These are phyloP conservation scores for Sinotaia quadrata DNA, from an alignment of 2,888 invertebrate genomes.

Conservation along the genomic window DNA sequence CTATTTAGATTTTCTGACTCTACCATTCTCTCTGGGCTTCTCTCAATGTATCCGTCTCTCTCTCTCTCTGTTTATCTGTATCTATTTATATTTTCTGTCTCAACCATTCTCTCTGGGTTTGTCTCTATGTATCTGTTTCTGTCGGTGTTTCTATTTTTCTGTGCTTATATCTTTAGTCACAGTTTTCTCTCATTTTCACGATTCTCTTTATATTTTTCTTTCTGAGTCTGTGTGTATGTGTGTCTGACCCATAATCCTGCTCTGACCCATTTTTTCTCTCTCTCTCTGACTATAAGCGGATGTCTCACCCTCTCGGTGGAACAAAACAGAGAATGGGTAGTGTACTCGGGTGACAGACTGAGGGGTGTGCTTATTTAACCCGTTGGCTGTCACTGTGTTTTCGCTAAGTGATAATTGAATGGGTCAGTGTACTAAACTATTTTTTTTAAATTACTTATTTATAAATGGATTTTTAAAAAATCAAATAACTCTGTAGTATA, in stretches of 20 bases:
- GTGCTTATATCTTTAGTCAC: background rate
- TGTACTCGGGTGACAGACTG: background rate
- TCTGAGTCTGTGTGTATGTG: no score
- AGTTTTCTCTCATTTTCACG: background rate
- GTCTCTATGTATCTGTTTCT: background rate
- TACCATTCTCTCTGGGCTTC: background rate
- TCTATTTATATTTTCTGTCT: no score
- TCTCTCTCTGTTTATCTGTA: no score
- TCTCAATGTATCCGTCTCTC: background rate
- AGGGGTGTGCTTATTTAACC: background rate
- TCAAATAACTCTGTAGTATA: no score
- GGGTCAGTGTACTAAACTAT: no score
- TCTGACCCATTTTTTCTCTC: background rate
- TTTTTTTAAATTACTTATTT: no score
- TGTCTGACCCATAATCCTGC: background rate
- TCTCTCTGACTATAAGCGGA: background rate
- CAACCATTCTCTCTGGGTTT: no score
- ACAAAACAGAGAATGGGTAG: background rate
- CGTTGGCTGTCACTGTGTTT: no score
- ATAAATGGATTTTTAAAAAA: no score
- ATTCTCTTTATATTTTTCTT: background rate
- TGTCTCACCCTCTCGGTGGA: background rate
- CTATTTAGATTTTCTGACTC: background rate
- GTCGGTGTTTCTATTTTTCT: background rate
- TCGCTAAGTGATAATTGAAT: no score